Evolutionary conservation across 1,140 invertebrate genomes (phyloP).

Genomic region (Bombus consobrinus): DNA sequence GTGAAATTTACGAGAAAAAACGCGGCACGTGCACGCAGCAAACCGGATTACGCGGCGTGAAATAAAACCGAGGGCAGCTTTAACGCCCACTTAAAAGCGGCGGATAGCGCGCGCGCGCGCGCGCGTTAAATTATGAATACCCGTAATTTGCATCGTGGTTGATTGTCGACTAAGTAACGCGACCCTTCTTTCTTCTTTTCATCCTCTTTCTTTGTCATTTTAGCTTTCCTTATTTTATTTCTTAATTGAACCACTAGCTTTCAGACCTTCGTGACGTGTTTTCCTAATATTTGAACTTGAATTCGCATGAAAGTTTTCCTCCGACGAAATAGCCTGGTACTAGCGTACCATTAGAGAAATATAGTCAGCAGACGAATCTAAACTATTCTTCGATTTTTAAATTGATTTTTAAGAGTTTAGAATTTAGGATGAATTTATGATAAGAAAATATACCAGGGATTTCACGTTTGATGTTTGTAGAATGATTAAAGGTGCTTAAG

Average conservation of each 20-base stretch:
- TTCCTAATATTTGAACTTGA: not conserved
- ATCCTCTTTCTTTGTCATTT: not conserved
- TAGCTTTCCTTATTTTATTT: not conserved
- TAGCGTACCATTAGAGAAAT: not conserved
- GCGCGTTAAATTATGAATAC: conserved; percentile 51
- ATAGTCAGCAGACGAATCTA: not conserved
- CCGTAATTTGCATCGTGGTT: conserved; percentile 40
- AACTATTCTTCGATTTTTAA: not conserved
- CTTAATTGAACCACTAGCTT: not conserved
- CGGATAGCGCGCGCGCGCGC: conserved; percentile 22
- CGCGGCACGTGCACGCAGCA: conserved; percentile 19
- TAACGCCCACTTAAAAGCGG: conserved; percentile 45
- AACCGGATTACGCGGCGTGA: conserved; percentile 40
- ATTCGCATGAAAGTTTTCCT: not conserved
- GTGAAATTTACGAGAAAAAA: conserved; percentile 36
- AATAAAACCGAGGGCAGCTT: conserved; percentile 30
- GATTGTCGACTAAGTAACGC: conserved; percentile 32
- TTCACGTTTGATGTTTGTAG: not conserved
- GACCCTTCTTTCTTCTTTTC: not conserved
- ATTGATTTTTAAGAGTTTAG: not conserved
- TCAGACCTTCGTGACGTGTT: conserved; percentile 23
- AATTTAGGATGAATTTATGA: too few relatives aligned
- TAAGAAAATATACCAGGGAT: not conserved
- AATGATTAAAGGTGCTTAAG: not conserved
- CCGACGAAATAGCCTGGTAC: not conserved